Evolutionary conservation across 2,113 vertebrate species (phyloP), one percentile per base, ranked within the genome.

Genomic region (Acrocephalus kingi): DNA sequence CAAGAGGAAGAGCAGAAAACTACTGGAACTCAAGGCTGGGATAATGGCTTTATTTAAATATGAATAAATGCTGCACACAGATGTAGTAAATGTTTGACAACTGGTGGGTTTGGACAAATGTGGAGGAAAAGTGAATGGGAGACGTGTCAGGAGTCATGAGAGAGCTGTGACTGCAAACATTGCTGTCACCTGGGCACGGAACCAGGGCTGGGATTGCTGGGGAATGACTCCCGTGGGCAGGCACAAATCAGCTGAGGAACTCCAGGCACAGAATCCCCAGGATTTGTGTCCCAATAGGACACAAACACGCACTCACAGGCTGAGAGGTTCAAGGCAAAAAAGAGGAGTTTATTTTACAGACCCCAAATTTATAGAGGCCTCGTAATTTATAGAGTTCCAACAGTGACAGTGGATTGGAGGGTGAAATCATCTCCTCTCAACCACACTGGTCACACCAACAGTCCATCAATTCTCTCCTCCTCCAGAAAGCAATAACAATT

Each of bases 1-100:
- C 97, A n/a, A 93, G 95, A 97, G 97, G 75, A 94, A 86, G 92
- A 92, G 78, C 84, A 7, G 58, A 90, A 97, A 97, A 94, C 90
- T 95, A 97, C 96, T 89, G 93, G 91, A 97, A 97, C 85, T 94
- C 82, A 19, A 89, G 88, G 89, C 94, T 33, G 54, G 69, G 67
- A 95, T 78, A 96, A 96, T 92, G 91, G 91, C 94, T 97, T 97
- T 79, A 96, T 97, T 97, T 97, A 96, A 97, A 96, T 95, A 96
- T 78, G 79, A 97, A 96, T 95, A 94, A 91, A 81, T 2, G 27
- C 93, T 84, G 81, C 19, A 2, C 66, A 62, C 48, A 84, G 92
- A 56, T 49, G 23, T 46, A 74, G 87, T 93, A 92, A 95, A 92
- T 91, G 90, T 97, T 91, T 89, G 83, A 96, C 90, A 97, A 94